A percentile compares a stretch with the other conserved stretches of the same genome.
phyloP scores from a whole-genome alignment of 2,888 invertebrate species.

The Tubulanus polymorphus region DNA sequence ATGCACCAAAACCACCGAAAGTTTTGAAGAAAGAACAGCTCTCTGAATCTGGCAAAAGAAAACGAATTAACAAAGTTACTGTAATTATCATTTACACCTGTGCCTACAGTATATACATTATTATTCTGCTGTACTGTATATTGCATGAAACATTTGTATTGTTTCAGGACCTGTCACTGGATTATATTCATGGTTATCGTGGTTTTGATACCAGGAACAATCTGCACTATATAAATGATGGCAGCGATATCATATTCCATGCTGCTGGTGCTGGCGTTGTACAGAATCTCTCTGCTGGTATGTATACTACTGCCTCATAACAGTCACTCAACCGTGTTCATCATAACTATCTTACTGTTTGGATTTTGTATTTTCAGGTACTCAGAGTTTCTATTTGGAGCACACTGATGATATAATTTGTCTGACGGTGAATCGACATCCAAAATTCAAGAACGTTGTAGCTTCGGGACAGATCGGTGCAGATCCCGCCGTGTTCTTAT shows the following conservation, averaged over 20 bases:
- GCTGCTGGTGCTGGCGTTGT: constrained; percentile 53
- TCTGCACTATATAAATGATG: constrained; percentile 51
- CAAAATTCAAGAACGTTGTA: constrained; percentile 48
- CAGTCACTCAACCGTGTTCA: too few species aligned
- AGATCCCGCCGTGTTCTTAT: constrained; percentile 45
- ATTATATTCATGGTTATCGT: constrained; percentile 51
- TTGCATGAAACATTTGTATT: background rate
- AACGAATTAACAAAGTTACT: constrained; percentile 34
- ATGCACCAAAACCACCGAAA: constrained; percentile 38
- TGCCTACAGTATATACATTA: background rate
- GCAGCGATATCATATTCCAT: constrained; percentile 51
- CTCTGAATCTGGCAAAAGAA: constrained; percentile 37
- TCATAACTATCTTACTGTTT: too few species aligned
- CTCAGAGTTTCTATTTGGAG: constrained; percentile 50
- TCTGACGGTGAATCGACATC: constrained; percentile 49
- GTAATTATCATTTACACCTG: constrained; percentile 28
- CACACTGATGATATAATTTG: constrained; percentile 54
- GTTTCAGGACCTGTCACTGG: constrained; percentile 45
- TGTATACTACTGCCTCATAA: too few species aligned
- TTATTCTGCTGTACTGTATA: background rate
- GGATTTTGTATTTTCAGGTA: constrained; percentile 28
- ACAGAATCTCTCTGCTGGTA: constrained; percentile 47
- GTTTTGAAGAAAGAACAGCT: constrained; percentile 35
- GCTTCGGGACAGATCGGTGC: constrained; percentile 53
- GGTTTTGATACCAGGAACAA: constrained; percentile 52